These are phyloP conservation scores for Acleris laterana DNA, from an alignment of 2,888 invertebrate species.

Conservation along the genomic window DNA sequence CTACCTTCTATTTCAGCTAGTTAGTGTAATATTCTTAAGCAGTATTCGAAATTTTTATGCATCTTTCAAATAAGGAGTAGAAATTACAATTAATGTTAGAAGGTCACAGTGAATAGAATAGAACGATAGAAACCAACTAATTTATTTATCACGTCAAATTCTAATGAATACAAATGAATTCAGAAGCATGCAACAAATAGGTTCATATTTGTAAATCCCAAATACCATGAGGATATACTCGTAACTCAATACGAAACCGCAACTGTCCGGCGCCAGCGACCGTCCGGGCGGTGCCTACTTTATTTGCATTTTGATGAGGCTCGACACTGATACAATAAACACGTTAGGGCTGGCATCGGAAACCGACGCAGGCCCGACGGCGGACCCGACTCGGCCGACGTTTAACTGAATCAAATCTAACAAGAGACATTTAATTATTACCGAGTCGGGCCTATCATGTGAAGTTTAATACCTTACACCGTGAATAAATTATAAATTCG, in stretches of 20 bases:
- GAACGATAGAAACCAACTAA: no score
- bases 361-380: constrained; percentile 41
- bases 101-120: no score
- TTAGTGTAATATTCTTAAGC: no score
- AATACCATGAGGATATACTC: constrained; percentile 53
- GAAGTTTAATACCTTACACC: constrained; percentile 4
- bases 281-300: constrained; percentile 56
- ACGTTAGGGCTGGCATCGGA: constrained; percentile 61
- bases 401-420: constrained; percentile 69
- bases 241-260: constrained; percentile 76
- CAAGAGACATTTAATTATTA: constrained; percentile 30
- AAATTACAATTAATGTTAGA: no score
- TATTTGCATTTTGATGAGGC: constrained; percentile 85
- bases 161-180: constrained; percentile 7
- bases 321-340: constrained; percentile 83
- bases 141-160: background rate
- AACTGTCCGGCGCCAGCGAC: constrained; percentile 70
- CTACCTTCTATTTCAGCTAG: background rate
- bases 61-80: no score
- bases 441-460: constrained; percentile 7
- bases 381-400: constrained; percentile 56
- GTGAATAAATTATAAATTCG: background rate
- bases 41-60: no score
- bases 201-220: constrained; percentile 45
- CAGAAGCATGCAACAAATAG: constrained; percentile 15